phyloP scores from a whole-genome alignment of 1,140 invertebrate genomes.

The Coboldia fuscipes region DNA sequence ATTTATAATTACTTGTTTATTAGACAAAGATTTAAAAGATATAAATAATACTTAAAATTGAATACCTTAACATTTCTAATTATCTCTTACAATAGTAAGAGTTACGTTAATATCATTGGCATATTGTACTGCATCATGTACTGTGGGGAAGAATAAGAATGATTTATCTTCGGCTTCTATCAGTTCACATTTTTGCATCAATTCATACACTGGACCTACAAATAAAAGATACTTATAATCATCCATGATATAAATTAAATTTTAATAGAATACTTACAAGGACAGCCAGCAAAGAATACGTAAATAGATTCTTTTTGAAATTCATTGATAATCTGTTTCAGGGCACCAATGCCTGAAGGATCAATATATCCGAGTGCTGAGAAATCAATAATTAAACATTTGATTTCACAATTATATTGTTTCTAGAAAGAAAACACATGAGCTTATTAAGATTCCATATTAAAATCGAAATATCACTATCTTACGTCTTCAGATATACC shows the following conservation, averaged over 20 bases:
- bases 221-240: too few species aligned
- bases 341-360: slow-evolving; percentile 34
- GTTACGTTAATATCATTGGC: background rate
- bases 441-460: too few species aligned
- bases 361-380: slow-evolving; percentile 48
- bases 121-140: slow-evolving; percentile 33
- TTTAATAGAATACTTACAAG: slow-evolving; percentile 23
- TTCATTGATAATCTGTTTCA: slow-evolving; percentile 30
- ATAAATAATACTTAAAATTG: too few species aligned
- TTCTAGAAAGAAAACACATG: slow-evolving; percentile 7
- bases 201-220: slow-evolving; percentile 26
- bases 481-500: slow-evolving; percentile 22
- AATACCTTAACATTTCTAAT: too few species aligned
- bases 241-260: slow-evolving; percentile 2
- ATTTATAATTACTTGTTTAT: too few species aligned
- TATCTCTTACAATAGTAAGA: too few species aligned
- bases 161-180: slow-evolving; percentile 19
- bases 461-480: slow-evolving; percentile 12
- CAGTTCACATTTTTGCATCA: slow-evolving; percentile 27
- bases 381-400: slow-evolving; percentile 42
- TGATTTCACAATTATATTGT: slow-evolving; percentile 25
- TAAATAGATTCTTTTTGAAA: slow-evolving; percentile 28
- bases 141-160: slow-evolving; percentile 28
- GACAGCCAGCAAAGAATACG: slow-evolving; percentile 35
- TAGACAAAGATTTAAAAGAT: too few species aligned